Evolutionary conservation across 2,888 invertebrate genomes (phyloP).

Genomic region (Conomelus anceps): DNA sequence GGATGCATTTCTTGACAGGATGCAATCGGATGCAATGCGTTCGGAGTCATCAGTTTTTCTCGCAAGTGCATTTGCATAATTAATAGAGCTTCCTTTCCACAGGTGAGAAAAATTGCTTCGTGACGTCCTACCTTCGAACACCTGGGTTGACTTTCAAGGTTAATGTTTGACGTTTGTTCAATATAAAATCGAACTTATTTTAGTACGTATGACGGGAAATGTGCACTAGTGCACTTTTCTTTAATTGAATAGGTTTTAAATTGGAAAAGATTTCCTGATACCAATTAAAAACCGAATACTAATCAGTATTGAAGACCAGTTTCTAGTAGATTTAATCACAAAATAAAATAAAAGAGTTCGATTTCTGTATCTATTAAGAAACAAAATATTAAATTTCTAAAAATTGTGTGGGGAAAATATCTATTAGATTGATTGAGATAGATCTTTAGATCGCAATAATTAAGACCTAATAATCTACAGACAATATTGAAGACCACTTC

Average conservation of each 20-base stretch:
- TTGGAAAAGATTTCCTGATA: neutral
- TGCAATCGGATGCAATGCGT: neutral
- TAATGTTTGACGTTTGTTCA: neutral
- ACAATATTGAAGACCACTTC: too few relatives aligned
- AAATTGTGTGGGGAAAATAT: too few relatives aligned
- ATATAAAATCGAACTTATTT: neutral
- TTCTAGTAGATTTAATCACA: too few relatives aligned
- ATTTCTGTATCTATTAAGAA: too few relatives aligned
- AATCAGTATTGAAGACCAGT: too few relatives aligned
- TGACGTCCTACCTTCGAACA: neutral
- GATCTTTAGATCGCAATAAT: too few relatives aligned
- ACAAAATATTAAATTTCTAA: too few relatives aligned
- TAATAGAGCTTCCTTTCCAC: neutral
- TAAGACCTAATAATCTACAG: too few relatives aligned
- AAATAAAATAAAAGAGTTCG: too few relatives aligned
- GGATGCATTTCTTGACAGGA: neutral
- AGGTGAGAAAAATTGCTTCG: neutral
- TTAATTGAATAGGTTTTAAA: too few relatives aligned
- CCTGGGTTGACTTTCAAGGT: neutral
- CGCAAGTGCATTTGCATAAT: neutral
- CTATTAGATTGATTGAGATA: too few relatives aligned
- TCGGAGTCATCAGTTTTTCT: neutral
- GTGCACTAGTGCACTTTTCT: neutral
- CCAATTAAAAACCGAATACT: neutral
- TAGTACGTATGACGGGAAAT: too few relatives aligned